Evolutionary conservation across 2,113 vertebrate species (phyloP), one percentile per base, ranked within the genome.

Genomic region (Brachyhypopomus occidentalis): DNA sequence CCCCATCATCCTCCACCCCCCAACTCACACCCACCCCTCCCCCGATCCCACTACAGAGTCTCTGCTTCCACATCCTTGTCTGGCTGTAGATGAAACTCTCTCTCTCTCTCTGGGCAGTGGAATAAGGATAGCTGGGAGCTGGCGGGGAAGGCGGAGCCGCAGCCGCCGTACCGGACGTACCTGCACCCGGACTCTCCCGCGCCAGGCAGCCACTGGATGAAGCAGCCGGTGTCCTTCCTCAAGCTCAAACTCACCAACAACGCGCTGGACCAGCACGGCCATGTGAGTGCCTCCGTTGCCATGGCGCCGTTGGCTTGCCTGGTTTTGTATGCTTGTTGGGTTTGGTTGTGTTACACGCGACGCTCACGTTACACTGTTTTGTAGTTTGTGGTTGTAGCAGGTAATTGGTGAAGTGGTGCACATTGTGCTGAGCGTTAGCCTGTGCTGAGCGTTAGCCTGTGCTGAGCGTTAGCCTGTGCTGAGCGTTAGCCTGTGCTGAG

Each of bases 181-280:
- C 86, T 96, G 64, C 96, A 97, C 88, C 96, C 95, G 0, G 96
- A 97, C 86, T 97, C 96, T 2, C 96, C 96, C 5, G 96, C 96
- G 59, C 93, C 92, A 0, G 96, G 96, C 79, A 95, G 94, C 85
- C 96, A 97, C 92, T 97, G 96, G 96, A 97, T 96, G 96, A 97
- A 96, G 81, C 95, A 97, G 80, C 83, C 94, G 0, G 83, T 96
- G 36, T 95, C 95, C 70, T 97, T 97, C 89, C 95, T 96, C 63
- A 97, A 97, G 59, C 94, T 97, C 73, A 97, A 97, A 84, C 94
- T 97, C 84, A 97, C 96, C 83, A 97, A 97, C 92, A 97, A 97
- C 80, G 96, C 95, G 0, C 89, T 97, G 4, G 96, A 97, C 87
- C 96, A 97, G 72, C 96, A 96, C 0, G 96, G 96, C 1, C 96